These are phyloP conservation scores for Urocyon cinereoargenteus DNA, from an alignment of 2,797 vertebrate species.

Conservation along the genomic window DNA sequence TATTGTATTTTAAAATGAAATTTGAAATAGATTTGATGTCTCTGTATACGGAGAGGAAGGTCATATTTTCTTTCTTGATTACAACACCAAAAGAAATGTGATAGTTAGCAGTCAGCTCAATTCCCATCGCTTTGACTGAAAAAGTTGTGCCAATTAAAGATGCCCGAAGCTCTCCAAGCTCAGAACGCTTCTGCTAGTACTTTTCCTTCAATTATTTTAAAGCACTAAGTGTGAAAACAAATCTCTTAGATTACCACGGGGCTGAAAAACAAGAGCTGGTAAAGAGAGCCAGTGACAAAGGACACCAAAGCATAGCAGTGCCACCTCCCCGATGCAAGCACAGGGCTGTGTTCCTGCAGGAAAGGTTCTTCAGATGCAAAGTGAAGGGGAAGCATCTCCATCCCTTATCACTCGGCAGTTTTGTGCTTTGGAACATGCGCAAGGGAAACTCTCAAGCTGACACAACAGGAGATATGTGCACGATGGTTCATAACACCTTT, in stretches of 20 bases:
- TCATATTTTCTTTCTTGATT: neutral
- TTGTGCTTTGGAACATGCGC: neutral
- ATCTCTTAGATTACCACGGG: neutral
- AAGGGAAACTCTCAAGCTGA: neutral
- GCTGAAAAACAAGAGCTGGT: conserved; percentile 17
- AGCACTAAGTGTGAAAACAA: conserved; percentile 51
- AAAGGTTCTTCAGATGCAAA: neutral
- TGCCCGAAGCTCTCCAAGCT: conserved; percentile 26
- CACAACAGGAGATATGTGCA: neutral
- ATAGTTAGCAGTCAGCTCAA: conserved; percentile 5
- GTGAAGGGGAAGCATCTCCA: neutral
- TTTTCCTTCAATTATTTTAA: conserved; percentile 65
- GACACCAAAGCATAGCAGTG: neutral
- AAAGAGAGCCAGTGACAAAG: neutral
- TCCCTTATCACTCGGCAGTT: neutral
- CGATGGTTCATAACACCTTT: neutral
- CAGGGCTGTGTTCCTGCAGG: neutral
- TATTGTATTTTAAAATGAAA: conserved; percentile 32
- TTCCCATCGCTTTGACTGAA: conserved; percentile 49
- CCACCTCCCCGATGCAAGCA: neutral
- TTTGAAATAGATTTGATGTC: conserved; percentile 42
- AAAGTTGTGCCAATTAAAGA: conserved; percentile 63
- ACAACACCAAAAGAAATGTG: conserved; percentile 50
- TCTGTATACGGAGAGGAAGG: neutral
- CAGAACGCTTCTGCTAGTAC: neutral